These are phyloP conservation scores for Melanerpes aurifrons DNA, from an alignment of 2,113 vertebrate species.

Conservation along the genomic window DNA sequence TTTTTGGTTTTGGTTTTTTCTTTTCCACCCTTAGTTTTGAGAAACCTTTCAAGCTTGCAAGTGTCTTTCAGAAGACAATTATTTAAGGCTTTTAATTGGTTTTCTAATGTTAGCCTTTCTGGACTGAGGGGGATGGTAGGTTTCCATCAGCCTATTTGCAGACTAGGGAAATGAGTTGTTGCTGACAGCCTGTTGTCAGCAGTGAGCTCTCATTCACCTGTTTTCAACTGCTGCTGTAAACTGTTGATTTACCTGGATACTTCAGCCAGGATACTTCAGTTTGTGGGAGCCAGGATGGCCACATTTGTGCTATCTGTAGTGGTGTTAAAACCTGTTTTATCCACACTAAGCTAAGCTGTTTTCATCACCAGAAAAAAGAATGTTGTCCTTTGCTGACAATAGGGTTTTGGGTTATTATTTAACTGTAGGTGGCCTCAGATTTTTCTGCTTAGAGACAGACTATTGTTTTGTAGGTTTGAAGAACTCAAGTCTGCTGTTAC, in stretches of 20 bases:
- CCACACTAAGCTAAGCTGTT: not conserved
- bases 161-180: not conserved
- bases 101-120: not conserved
- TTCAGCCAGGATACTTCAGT: not conserved
- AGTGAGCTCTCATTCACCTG: not conserved
- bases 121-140: not conserved
- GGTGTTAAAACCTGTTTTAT: conserved; percentile 16
- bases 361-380: not conserved
- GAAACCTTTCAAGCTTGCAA: not conserved
- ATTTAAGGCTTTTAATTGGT: not conserved
- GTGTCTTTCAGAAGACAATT: not conserved
- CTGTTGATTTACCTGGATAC: not conserved
- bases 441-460: not conserved
- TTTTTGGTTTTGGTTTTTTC: no score
- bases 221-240: not conserved
- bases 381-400: not conserved
- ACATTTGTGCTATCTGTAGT: not conserved
- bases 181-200: conserved; percentile 26
- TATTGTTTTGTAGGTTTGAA: not conserved
- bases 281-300: accelerated
- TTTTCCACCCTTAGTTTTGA: not conserved
- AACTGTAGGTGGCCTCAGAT: not conserved
- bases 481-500: not conserved
- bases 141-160: not conserved
- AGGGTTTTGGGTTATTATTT: not conserved